Base-by-base conservation (phyloP, 2,113 vertebrate species). In the Oxyura jamaicensis region DNA sequence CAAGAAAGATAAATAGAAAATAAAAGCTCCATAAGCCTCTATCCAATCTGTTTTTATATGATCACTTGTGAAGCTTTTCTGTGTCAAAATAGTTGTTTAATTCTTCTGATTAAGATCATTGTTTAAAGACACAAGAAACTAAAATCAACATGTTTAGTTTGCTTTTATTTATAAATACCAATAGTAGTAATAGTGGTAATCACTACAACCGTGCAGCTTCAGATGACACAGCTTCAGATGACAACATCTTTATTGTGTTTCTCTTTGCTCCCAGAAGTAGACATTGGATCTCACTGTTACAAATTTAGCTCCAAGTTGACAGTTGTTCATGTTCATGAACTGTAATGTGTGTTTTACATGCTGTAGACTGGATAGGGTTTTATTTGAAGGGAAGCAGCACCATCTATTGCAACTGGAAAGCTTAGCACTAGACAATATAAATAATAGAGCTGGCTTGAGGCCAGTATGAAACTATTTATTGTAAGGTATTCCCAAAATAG, bases 331-430 rank as follows among this genome's bases (percentile, higher is more conserved):
- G 23, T 76, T 74, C 31, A 41, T 69, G n/a, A 35, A 42, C 39
- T 8, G 7, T n/a, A 29, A n/a, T 10, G 53, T 1, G 2, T 18
- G n/a, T 53, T 93, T 71, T 71, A 33, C 46, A 41, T 72, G 36
- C 46, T 83, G 48, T 41, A 22, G 26, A 14, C 6, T 82, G 41
- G 13, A 14, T 60, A 53, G 41, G 59, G 41, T 82, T 48, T 72
- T 77, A 86, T 91, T 55, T 74, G 74, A 56, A 91, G 66, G 92
- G 80, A 50, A 83, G 42, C n/a, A 84, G 96, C 96, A 96, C 97
- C 98, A 97, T 86, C 98, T 98, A 95, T 97, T 96, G 98, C 56
- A 88, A 75, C 3, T 5, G 35, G 5, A 25, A 16, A 29, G 83
- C 35, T 88, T 78, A 83, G 35, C 55, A 79, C 31, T 44, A 63